phyloP scores from a whole-genome alignment of 2,113 vertebrate genomes.

The Rhinoptilus africanus region DNA sequence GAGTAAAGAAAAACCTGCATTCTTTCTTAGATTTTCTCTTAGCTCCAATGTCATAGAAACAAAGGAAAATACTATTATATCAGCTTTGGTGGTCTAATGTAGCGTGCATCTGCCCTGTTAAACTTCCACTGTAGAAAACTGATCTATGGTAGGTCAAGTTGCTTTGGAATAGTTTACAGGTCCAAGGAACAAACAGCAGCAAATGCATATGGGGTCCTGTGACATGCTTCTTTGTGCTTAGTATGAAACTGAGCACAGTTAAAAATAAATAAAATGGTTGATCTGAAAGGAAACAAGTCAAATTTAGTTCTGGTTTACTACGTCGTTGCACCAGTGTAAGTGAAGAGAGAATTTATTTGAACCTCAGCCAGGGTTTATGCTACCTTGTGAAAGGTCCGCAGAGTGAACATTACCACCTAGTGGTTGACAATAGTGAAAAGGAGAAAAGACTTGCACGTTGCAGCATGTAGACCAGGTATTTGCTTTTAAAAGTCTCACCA shows the following conservation, averaged over 20 bases:
- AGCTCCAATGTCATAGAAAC: not conserved
- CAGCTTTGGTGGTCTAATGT: not conserved
- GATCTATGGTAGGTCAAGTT: not conserved
- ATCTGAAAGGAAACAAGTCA: not conserved
- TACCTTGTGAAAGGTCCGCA: not conserved
- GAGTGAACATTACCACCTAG: constrained; percentile 57
- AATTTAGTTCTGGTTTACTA: not conserved
- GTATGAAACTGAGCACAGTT: not conserved
- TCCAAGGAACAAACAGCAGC: not conserved
- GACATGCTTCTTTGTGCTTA: not conserved
- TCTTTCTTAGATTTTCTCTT: not conserved
- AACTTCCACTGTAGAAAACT: not conserved
- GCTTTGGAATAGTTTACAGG: not conserved
- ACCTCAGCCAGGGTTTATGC: not conserved
- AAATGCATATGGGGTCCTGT: not conserved
- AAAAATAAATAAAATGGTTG: not conserved
- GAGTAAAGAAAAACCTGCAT: not conserved
- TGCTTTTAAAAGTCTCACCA: not conserved
- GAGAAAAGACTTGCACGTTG: not conserved
- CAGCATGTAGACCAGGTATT: not conserved
- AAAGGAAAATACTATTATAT: not conserved
- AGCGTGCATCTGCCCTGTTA: not conserved
- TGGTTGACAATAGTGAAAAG: not conserved
- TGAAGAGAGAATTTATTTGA: not conserved
- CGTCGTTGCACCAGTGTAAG: not conserved